Percentiles rank a stretch among this genome's conserved stretches.
phyloP scores from a whole-genome alignment of 2,797 vertebrate genomes.

The Tadarida brasiliensis region DNA sequence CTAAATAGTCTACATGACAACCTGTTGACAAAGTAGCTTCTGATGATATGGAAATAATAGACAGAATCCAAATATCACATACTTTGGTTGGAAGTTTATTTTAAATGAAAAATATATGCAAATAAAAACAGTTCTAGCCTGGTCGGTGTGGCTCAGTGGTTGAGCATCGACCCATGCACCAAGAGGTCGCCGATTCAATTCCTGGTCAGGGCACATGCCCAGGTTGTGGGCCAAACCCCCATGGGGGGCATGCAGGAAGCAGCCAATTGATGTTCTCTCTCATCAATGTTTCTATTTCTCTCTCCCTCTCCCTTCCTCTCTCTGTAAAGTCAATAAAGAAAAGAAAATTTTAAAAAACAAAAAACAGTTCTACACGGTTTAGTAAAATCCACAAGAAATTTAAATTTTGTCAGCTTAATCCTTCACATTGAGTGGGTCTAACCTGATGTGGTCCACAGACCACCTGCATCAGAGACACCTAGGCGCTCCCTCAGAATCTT shows the following conservation, averaged over 20 bases:
- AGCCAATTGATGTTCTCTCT: no score
- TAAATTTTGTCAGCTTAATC: background rate
- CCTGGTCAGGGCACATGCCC: no score
- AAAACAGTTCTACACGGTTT: background rate
- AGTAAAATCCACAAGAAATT: background rate
- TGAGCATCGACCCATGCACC: no score
- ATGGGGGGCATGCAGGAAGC: no score
- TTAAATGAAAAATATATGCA: background rate
- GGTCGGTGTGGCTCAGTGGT: no score
- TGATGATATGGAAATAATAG: background rate
- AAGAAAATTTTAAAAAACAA: background rate
- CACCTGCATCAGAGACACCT: background rate
- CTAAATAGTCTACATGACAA: background rate
- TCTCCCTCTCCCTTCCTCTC: no score
- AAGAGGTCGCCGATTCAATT: no score
- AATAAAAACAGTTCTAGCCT: background rate
- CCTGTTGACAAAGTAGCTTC: background rate
- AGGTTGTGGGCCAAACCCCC: no score
- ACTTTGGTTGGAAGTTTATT: slow-evolving; percentile 12
- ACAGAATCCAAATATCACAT: background rate
- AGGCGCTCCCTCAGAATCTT: background rate
- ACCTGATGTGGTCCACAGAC: background rate
- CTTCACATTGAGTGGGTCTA: background rate
- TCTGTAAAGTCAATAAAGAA: no score
- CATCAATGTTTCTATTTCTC: no score